These are phyloP conservation scores for Colletes gigas DNA, from an alignment of 1,140 invertebrate genomes.

Conservation along the genomic window DNA sequence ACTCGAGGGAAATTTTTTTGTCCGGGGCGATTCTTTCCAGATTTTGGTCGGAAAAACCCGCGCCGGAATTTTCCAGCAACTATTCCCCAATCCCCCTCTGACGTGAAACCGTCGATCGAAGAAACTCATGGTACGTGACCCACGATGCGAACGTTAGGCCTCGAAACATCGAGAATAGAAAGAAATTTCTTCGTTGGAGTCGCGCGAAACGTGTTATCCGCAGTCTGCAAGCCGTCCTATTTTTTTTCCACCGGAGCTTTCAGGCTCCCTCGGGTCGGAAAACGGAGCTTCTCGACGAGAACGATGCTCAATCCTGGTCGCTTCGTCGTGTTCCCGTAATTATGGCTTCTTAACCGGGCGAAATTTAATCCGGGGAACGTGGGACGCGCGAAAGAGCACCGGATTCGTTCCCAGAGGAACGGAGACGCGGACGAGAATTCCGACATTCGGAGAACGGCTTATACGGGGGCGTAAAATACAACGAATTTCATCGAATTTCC, in stretches of 20 bases:
- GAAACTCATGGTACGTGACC: no score
- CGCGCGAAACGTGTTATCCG: background rate
- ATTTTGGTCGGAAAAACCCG: background rate
- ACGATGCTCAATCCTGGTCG: background rate
- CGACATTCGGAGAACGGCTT: background rate
- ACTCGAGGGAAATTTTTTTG: background rate
- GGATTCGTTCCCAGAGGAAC: background rate
- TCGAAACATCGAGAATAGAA: no score
- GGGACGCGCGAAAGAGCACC: background rate
- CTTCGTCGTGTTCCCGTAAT: slow-evolving; percentile 2
- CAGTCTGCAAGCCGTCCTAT: background rate
- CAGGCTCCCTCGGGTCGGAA: no score
- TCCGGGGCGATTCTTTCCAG: background rate
- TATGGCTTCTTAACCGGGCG: slow-evolving; percentile 34
- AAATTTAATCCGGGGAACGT: slow-evolving; percentile 38
- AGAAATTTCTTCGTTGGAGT: background rate
- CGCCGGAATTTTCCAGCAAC: background rate
- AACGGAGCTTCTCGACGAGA: background rate
- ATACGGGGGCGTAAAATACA: slow-evolving; percentile 10
- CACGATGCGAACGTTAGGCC: no score
- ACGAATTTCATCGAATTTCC: background rate
- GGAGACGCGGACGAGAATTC: background rate
- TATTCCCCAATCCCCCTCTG: no score
- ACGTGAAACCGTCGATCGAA: no score
- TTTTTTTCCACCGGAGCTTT: background rate